Base-by-base conservation (phyloP, 2,797 vertebrate genomes). In the Channa striata region DNA sequence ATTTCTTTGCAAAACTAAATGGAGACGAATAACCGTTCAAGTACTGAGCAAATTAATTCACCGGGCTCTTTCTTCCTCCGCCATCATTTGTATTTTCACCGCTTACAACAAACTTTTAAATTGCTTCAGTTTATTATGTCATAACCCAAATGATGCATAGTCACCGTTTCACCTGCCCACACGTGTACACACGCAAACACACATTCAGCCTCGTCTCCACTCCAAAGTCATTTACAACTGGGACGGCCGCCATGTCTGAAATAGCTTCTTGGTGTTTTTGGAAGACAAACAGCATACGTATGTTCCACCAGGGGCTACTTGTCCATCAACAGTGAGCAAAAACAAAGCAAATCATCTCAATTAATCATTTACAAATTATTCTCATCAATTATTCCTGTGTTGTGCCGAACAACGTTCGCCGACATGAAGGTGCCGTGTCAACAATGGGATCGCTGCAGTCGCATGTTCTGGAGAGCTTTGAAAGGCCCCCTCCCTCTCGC, bases 141-240 rank as follows among this genome's bases (percentile, higher is more conserved):
- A 48, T 17, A 1, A 17, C 48, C 58, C 68, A 65, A 69, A 74
- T 59, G 70, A 82, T 72, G 64, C 68, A 72, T 51, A 25, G 17
- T 67, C 34, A 33, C 33, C 8, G 8, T 33, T 60, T 46, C 48
- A 33, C 42, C 36, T 57, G 49, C 21, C 17, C 68, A 57, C 59
- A 68, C 63, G 53, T 59, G 51, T 43, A 60, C 51, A 72, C 50
- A 52, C 49, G 51, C 42, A 74, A 30, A 67, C 46, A 59, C 43
- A 68, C 49, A 58, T 54, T 74, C 74, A 80, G 70, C 81, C 84
- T 88, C 92, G 89, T 91, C 84, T 91, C 69, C 54, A 66, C 70
- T 91, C 90, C 88, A 91, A 90, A 87, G 79, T 88, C 77, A 91
- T 93, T 89, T 90, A 80, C 79, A 75, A 70, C 84, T 83, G 83